These are phyloP conservation scores for Smutsia temminckii DNA, from an alignment of 2,797 vertebrate genomes.

Conservation along the genomic window DNA sequence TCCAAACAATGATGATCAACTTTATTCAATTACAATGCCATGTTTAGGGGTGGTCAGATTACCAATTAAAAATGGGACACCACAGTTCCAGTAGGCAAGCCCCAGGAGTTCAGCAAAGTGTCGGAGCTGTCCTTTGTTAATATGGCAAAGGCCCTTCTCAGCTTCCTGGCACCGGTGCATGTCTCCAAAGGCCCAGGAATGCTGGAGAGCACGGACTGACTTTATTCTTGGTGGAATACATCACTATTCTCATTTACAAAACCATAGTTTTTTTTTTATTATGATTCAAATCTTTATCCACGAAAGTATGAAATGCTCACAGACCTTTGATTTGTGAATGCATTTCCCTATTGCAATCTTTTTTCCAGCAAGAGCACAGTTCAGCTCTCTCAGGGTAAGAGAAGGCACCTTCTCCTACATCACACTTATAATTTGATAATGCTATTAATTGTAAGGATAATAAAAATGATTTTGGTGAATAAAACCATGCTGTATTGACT, in stretches of 20 bases:
- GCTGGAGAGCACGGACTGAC: neutral
- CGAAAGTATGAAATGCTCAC: neutral
- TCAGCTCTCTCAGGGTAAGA: neutral
- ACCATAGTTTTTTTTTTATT: neutral
- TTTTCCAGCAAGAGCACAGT: neutral
- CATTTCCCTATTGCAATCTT: neutral
- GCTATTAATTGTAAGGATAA: slow-evolving; percentile 7
- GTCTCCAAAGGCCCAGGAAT: slow-evolving; percentile 6
- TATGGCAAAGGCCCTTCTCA: neutral
- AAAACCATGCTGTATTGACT: neutral
- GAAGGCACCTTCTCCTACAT: neutral
- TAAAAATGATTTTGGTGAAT: neutral
- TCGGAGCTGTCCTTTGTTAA: neutral
- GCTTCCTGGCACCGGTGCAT: neutral
- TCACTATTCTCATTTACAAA: neutral
- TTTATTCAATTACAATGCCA: slow-evolving; percentile 30
- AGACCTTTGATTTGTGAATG: neutral
- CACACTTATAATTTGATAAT: neutral
- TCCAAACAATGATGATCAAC: slow-evolving; percentile 18
- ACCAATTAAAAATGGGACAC: slow-evolving; percentile 44
- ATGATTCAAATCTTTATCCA: neutral
- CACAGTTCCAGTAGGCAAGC: neutral
- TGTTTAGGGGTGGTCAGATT: slow-evolving; percentile 26
- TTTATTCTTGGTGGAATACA: slow-evolving; percentile 18
- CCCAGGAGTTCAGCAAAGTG: neutral